These are phyloP conservation scores for Epizoanthus ramosus DNA, from an alignment of 92 coral and sea anemone genomes.

Conservation along the genomic window DNA sequence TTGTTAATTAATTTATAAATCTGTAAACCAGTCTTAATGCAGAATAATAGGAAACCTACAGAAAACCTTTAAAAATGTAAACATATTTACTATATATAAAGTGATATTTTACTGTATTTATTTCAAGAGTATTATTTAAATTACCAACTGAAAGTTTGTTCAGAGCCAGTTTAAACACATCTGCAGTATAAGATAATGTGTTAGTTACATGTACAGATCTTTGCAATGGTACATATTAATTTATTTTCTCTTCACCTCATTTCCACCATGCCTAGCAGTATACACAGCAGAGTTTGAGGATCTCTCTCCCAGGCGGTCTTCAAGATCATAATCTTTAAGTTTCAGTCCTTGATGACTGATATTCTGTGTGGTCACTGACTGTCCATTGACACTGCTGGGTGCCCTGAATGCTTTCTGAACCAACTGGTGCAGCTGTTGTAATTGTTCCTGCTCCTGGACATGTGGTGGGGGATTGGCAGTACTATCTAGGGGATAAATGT, in stretches of 20 bases:
- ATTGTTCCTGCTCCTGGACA: conserved; percentile 62
- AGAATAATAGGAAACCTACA: too few species aligned
- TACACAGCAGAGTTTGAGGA: conserved; percentile 91
- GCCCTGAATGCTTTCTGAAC: conserved; percentile 54
- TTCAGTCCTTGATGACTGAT: conserved; percentile 50
- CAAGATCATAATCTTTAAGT: conserved; percentile 70
- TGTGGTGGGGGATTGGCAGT: conserved; percentile 45
- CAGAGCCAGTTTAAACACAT: too few species aligned
- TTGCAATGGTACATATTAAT: neutral
- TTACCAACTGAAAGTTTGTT: too few species aligned
- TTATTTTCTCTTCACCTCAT: conserved; percentile 40
- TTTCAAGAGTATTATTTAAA: too few species aligned
- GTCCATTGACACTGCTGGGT: conserved; percentile 18
- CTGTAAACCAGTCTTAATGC: too few species aligned
- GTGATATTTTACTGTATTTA: too few species aligned
- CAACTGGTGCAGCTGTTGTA: conserved; percentile 59
- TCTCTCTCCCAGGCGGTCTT: conserved; percentile 74
- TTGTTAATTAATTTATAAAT: too few species aligned
- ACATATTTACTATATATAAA: too few species aligned
- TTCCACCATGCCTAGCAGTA: conserved; percentile 55
- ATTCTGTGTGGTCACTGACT: conserved; percentile 7
- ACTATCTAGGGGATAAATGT: conserved; percentile 34
- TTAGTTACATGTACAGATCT: neutral
- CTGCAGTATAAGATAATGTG: too few species aligned
- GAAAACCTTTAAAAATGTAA: too few species aligned